A percentile compares a stretch with the other conserved stretches of the same genome.
phyloP scores from a whole-genome alignment of 1,140 invertebrate genomes.

The Dreissena polymorpha region DNA sequence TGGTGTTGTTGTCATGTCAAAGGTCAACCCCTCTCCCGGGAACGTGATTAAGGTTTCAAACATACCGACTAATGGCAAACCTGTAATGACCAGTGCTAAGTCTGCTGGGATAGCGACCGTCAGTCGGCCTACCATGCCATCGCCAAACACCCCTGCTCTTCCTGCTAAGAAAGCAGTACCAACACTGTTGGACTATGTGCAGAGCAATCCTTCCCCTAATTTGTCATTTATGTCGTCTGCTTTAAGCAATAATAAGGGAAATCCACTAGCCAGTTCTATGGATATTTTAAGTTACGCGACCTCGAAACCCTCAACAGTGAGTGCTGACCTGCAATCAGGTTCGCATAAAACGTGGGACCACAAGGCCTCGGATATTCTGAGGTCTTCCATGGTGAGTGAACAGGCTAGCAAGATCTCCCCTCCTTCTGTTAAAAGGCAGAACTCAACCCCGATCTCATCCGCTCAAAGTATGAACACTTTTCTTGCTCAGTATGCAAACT shows the following conservation, averaged over 20 bases:
- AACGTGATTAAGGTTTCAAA: too few relatives aligned
- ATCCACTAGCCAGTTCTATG: too few relatives aligned
- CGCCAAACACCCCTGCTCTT: constrained; percentile 15
- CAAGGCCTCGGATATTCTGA: constrained; percentile 44
- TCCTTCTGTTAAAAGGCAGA: constrained; percentile 26
- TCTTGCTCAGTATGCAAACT: constrained; percentile 44
- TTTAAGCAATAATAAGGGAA: too few relatives aligned
- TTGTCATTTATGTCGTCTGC: too few relatives aligned
- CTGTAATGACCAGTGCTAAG: constrained; percentile 4
- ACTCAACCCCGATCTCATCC: background rate
- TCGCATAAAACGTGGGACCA: constrained; percentile 42
- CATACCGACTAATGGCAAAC: constrained; percentile 3
- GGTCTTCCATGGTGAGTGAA: constrained; percentile 28
- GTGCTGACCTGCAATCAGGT: constrained; percentile 6
- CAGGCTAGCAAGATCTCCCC: constrained; percentile 5
- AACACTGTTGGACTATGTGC: constrained; percentile 25
- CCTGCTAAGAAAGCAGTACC: constrained; percentile 11
- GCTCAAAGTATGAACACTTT: constrained; percentile 20
- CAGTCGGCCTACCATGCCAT: background rate
- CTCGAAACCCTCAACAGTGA: background rate
- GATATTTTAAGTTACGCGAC: too few relatives aligned
- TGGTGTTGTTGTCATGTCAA: constrained; percentile 25
- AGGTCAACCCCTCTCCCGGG: constrained; percentile 13
- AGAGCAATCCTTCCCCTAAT: background rate
- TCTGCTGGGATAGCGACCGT: background rate